A percentile compares a stretch with the other conserved stretches of the same genome.
Conservation (phyloP, 2,888 invertebrate genomes). For the Polylopha cassiicola region DNA sequence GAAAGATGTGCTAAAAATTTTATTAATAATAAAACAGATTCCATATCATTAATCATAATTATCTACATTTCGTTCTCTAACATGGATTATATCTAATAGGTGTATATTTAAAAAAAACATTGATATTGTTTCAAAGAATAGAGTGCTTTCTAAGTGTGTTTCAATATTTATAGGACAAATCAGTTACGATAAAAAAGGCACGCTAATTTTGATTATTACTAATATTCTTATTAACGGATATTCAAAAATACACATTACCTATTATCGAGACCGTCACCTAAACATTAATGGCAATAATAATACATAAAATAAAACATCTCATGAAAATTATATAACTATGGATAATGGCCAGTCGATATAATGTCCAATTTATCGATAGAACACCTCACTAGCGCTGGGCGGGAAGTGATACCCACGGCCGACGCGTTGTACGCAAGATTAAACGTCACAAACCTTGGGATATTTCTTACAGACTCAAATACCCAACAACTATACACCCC, state of each 20-base stretch:
- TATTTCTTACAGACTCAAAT: conserved; percentile 31
- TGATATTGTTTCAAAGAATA: conserved; percentile 5
- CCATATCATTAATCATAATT: too few species aligned
- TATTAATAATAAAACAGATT: too few species aligned
- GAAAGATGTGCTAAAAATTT: too few species aligned
- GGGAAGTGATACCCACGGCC: conserved; percentile 70
- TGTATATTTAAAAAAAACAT: too few species aligned
- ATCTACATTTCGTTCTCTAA: too few species aligned
- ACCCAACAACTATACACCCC: conserved; percentile 12
- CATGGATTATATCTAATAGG: too few species aligned
- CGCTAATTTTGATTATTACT: conserved; percentile 18
- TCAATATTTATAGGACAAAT: too few species aligned
- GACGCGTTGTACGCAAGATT: conserved; percentile 73
- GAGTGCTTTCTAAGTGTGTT: background rate
- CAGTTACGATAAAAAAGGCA: too few species aligned
- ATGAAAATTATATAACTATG: too few species aligned
- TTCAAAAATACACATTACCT: conserved; percentile 20
- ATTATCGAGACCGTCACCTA: background rate
- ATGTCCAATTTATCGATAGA: conserved; percentile 9
- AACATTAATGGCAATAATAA: background rate
- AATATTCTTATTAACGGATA: conserved; percentile 24
- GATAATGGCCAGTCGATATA: too few species aligned
- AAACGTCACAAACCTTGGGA: conserved; percentile 73
- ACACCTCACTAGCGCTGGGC: conserved; percentile 43
- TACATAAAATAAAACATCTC: too few species aligned